Percentiles rank a stretch among this genome's conserved stretches.
Evolutionary conservation across 2,113 vertebrate genomes (phyloP).

Genomic region (Amphiprion ocellaris): DNA sequence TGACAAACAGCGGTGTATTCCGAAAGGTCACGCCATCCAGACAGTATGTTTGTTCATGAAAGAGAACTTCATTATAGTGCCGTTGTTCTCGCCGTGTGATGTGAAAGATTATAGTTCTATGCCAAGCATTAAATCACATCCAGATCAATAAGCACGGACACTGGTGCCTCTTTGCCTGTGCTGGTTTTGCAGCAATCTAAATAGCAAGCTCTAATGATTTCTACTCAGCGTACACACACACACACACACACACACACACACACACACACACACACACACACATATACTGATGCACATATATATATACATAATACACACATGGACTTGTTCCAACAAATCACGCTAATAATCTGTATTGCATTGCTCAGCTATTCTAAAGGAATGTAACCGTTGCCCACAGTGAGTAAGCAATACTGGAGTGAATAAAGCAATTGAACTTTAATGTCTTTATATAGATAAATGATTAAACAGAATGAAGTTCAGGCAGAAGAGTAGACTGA

Average conservation of each 20-base stretch:
- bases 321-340: conserved; percentile 27
- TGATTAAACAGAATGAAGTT: conserved; percentile 39
- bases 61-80: conserved; percentile 51
- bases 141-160: conserved; percentile 67
- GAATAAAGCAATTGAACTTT: conserved; percentile 44
- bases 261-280: not conserved
- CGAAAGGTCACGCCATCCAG: conserved; percentile 37
- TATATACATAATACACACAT: not conserved
- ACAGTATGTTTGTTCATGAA: conserved; percentile 43
- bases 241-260: not conserved
- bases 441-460: conserved; percentile 57
- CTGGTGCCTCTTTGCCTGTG: conserved; percentile 57
- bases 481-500: conserved; percentile 15
- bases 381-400: conserved; percentile 21
- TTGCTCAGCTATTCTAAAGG: conserved; percentile 52
- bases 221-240: not conserved
- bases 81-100: conserved; percentile 38
- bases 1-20: conserved; percentile 5
- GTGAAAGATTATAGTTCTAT: conserved; percentile 53
- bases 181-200: conserved; percentile 53
- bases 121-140: conserved; percentile 66
- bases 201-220: conserved; percentile 56
- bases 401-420: conserved; percentile 47
- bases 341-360: conserved; percentile 41
- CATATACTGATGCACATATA: not conserved